These are phyloP conservation scores for Polymixis lichenea DNA, from an alignment of 2,888 invertebrate genomes.

Conservation along the genomic window DNA sequence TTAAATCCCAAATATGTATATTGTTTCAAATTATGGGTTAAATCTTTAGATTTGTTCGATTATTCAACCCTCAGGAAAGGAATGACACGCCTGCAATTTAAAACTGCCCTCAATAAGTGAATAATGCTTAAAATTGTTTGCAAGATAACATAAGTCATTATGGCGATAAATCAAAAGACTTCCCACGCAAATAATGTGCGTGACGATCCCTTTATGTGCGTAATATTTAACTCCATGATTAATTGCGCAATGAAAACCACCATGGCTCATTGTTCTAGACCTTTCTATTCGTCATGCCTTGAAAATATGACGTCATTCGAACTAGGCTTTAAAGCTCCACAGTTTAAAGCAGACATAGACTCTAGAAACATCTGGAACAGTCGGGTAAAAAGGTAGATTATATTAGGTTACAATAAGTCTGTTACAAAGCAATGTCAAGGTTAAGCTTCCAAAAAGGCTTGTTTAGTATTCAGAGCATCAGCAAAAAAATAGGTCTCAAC, in stretches of 20 bases:
- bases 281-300: not conserved
- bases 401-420: not conserved
- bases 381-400: not conserved
- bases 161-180: not conserved
- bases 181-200: conserved; percentile 24
- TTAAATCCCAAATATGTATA: not conserved
- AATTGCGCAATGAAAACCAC: not conserved
- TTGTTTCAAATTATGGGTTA: not conserved
- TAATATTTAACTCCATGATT: conserved; percentile 5
- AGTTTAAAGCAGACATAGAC: no score
- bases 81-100: not conserved
- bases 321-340: not conserved
- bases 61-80: not conserved
- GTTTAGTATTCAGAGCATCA: conserved; percentile 31
- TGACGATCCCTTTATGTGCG: not conserved
- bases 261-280: not conserved
- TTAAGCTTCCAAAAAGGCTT: conserved; percentile 14
- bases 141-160: not conserved
- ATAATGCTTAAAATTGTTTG: no score
- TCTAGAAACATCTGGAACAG: not conserved
- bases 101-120: not conserved
- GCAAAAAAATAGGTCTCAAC: conserved; percentile 18
- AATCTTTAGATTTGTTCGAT: no score
- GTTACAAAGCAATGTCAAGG: conserved; percentile 6
- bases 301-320: not conserved